A percentile compares a stretch with the other conserved stretches of the same genome.
Evolutionary conservation across 2,888 invertebrate genomes (phyloP).

Genomic region (Hirtodrosophila duncani): DNA sequence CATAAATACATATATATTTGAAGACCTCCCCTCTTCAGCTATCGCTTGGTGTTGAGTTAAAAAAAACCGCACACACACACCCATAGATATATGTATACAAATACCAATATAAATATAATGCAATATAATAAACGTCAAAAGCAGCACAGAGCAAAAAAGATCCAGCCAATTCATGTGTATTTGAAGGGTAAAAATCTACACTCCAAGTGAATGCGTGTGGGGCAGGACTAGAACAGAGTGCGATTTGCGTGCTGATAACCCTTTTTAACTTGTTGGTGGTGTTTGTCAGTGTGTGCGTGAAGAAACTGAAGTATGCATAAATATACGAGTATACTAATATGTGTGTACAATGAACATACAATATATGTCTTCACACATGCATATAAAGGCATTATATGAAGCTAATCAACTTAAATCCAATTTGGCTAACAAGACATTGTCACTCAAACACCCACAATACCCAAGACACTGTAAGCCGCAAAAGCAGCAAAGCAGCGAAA

Average conservation of each 20-base stretch:
- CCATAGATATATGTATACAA: constrained; percentile 61
- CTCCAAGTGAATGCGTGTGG: constrained; percentile 2
- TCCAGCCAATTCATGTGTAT: constrained; percentile 7
- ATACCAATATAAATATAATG: constrained; percentile 51
- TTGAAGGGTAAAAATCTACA: constrained; percentile 33
- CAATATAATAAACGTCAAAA: constrained; percentile 70
- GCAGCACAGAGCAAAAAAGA: constrained; percentile 36
- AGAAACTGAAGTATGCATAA: constrained; percentile 24
- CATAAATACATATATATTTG: constrained; percentile 14
- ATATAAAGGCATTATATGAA: constrained; percentile 12
- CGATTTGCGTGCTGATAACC: constrained; percentile 56
- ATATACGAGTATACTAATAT: constrained; percentile 4
- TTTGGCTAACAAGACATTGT: constrained; percentile 57
- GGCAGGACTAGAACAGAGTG: constrained; percentile 9
- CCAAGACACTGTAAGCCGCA: constrained; percentile 21
- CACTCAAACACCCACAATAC: constrained; percentile 21
- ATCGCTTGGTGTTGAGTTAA: constrained; percentile 6
- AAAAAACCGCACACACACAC: constrained; percentile 37
- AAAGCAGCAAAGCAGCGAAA: neutral
- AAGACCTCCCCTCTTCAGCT: constrained; percentile 7
- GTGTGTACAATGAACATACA: too few species aligned
- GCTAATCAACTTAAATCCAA: constrained; percentile 58
- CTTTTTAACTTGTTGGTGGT: constrained; percentile 52
- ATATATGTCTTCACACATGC: constrained; percentile 13
- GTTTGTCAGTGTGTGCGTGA: constrained; percentile 15